Evolutionary conservation across 1,140 invertebrate species (phyloP), one percentile per base, ranked within the genome.

Genomic region (Halesus radiatus): DNA sequence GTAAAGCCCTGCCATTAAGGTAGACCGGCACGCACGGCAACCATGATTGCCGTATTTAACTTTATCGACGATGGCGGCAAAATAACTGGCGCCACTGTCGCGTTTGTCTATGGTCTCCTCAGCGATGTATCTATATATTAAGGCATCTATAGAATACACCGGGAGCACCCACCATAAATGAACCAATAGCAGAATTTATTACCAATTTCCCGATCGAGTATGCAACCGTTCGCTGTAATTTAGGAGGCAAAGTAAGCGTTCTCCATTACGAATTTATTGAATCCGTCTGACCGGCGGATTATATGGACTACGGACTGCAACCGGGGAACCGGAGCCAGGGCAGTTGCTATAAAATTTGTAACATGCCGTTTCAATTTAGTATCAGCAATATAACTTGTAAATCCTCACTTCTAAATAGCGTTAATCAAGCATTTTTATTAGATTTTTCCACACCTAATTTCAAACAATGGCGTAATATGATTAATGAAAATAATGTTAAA

Each of bases 1-100:
- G 16, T n/a, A 45, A 5, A 72, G 50, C 32, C 16, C 6, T 6
- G 3, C 70, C 52, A 54, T 74, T 64, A 77, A 76, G 58, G 58
- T 50, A 66, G 75, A 20, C 50, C 50, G 20, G 66, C 76, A 78
- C 76, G 78, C 78, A 79, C 53, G 78, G 37, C 78, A 52, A 3
- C 56, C 78, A 73, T 73, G 68, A 73, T 73, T 79, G 78, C 68
- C 20, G 78, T 73, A 79, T 79, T 79, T 79, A 73, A 79, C 78
- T 79, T 79, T 79, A 79, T 79, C 78, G 78, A 79, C 78, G 76
- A 29, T 72, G 66, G 78, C 78, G 66, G 78, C 53, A 52, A 72
- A 60, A 64, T 62, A 64, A 74, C 68, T 56, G 78, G 78, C 78
- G 68, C 78, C 78, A 73, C 54, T 50, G 54, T 73, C 37, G 52